Percentiles rank a stretch among this genome's conserved stretches.
Conservation (phyloP, 2,113 vertebrate genomes). For the Montifringilla adamsi region DNA sequence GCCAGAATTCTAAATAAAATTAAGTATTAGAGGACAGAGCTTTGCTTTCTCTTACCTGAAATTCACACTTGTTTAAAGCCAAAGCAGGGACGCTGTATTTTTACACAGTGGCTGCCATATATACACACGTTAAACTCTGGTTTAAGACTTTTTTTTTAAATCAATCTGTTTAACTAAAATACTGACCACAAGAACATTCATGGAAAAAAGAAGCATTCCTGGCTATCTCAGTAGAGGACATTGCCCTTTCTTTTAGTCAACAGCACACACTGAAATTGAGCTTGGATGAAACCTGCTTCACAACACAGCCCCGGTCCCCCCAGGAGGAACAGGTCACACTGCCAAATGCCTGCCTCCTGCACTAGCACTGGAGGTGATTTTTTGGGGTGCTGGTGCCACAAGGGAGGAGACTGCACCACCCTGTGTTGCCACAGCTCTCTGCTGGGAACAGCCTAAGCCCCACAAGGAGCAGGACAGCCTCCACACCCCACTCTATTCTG, state of each 20-base stretch:
- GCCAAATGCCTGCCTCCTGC: neutral
- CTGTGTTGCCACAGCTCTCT: neutral
- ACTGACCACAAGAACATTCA: neutral
- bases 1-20: neutral
- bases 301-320: fast-evolving
- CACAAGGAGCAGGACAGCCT: neutral
- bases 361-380: neutral
- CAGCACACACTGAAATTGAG: neutral
- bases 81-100: neutral
- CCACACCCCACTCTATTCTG: neutral
- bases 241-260: neutral
- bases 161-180: neutral
- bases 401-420: neutral
- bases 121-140: neutral
- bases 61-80: neutral
- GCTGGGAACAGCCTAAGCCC: neutral
- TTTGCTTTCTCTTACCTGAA: neutral
- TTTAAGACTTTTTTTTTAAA: neutral
- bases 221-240: neutral
- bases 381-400: neutral
- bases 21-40: neutral
- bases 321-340: neutral
- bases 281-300: neutral
- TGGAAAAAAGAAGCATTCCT: neutral
- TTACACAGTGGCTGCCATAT: neutral